A percentile compares a stretch with the other conserved stretches of the same genome.
Evolutionary conservation across 2,888 invertebrate species (phyloP).

Genomic region (Ectropis crepuscularia): DNA sequence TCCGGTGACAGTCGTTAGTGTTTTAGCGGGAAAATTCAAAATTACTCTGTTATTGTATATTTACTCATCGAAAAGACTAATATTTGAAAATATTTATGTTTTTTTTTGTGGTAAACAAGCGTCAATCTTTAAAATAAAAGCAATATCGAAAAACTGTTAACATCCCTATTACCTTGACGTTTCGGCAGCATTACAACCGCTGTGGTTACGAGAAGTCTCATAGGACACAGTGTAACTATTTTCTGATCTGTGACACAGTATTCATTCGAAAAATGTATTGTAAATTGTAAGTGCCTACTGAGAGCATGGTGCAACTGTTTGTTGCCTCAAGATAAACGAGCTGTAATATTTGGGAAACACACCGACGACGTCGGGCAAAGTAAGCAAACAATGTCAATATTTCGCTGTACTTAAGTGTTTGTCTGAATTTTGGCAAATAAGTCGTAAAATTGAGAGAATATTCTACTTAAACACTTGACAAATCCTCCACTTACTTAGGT

Average conservation of each 20-base stretch:
- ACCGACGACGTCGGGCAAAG: conserved; percentile 43
- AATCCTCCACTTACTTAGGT: not conserved
- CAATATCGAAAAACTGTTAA: no score
- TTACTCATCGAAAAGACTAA: no score
- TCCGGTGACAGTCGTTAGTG: no score
- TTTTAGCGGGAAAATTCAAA: no score
- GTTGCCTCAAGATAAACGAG: conserved; percentile 61
- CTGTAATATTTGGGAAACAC: conserved; percentile 69
- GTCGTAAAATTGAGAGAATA: conserved; percentile 18
- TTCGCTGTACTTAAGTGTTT: conserved; percentile 23
- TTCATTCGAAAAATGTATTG: not conserved
- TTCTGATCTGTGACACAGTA: not conserved
- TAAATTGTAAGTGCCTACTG: not conserved
- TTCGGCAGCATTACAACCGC: no score
- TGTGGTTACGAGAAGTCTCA: no score
- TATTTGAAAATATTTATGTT: no score
- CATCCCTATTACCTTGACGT: no score
- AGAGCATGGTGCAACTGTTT: conserved; percentile 24
- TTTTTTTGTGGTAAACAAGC: no score
- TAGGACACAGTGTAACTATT: no score
- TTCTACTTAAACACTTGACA: conserved; percentile 1
- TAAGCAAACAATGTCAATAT: conserved; percentile 31
- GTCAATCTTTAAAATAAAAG: no score
- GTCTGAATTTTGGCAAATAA: conserved; percentile 28
- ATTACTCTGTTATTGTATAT: no score